Base-by-base conservation (phyloP, 2,797 vertebrate species). In the Tympanoctomys barrerae region DNA sequence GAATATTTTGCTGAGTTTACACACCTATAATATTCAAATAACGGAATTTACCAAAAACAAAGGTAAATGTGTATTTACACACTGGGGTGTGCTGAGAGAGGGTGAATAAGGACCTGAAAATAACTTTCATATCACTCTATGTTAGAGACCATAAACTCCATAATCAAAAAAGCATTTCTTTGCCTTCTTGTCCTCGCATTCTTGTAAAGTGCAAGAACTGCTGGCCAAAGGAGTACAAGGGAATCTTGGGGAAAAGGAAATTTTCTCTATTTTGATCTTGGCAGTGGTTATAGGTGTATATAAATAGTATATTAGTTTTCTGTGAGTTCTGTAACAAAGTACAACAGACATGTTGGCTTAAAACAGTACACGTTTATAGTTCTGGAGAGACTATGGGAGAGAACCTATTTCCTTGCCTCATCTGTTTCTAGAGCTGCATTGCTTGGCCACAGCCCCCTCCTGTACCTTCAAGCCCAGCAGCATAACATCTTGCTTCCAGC, bases 91-190 rank as follows among this genome's bases (percentile, higher is more conserved):
- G 13, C 14, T 83, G 49, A 92, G 31, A 62, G 39, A 91, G 75
- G 26, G 49, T 73, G 36, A 52, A 21, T 91, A 89, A 95, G 75
- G 52, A 91, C 52, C 46, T 96, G 54, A 83, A 92, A 89, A 87
- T 89, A 89, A 46, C 26, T 78, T 61, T 71, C 33, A 33, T 22
- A 80, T 52, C 52, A 93, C 31, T 83, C 59, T 87, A 86, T 75
- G 57, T 73, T 39, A 73, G 78, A 61, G 22, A 46, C 42, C 68
- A 83, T 62, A 83, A 42, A 87, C 68, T 83, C 62, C n/a, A 62
- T 61, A 71, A 68, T 94, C 68, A 85, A 46, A 88, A 39, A 62
- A 68, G 21, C 19, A 52, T 85, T 85, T 36, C 24, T 87, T 96
- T 59, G 21, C 70, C 61, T 89, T 84, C 57, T 80, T 87, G 71